A percentile compares a stretch with the other conserved stretches of the same genome.
These are phyloP conservation scores for Buphagus erythrorhynchus DNA, from an alignment of 2,797 vertebrate genomes.

Conservation along the genomic window DNA sequence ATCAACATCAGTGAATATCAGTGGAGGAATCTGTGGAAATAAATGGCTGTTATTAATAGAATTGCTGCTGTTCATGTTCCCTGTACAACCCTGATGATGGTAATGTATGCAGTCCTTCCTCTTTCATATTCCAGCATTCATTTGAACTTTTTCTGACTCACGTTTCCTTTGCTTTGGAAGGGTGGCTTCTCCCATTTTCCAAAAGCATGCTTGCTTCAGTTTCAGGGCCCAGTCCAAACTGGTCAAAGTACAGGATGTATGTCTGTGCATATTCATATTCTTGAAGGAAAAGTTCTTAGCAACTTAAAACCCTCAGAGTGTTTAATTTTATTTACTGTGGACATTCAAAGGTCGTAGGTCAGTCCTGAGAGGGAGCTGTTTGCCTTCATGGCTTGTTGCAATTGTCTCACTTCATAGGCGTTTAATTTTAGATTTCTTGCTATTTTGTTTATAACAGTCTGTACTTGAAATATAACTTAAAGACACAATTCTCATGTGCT, in stretches of 20 bases:
- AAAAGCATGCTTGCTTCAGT: background rate
- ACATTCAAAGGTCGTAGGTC: background rate
- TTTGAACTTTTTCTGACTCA: background rate
- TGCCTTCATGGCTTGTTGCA: background rate
- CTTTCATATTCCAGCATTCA: background rate
- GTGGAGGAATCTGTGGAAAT: background rate
- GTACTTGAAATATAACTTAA: background rate
- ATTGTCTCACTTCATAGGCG: background rate
- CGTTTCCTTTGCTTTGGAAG: background rate
- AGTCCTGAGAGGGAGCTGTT: background rate
- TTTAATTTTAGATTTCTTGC: conserved; percentile 18
- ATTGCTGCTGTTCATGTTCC: background rate
- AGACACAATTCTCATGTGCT: background rate
- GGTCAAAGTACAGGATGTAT: background rate
- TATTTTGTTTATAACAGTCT: background rate
- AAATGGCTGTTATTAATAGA: background rate
- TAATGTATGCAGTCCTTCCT: background rate
- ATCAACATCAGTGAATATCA: background rate
- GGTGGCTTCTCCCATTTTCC: background rate
- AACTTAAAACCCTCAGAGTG: background rate
- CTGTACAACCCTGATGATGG: background rate
- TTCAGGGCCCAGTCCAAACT: background rate
- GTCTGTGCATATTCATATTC: background rate
- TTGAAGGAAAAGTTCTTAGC: background rate
- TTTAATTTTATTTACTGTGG: background rate